phyloP scores from a whole-genome alignment of 2,888 invertebrate species.

The Panorpa germanica region DNA sequence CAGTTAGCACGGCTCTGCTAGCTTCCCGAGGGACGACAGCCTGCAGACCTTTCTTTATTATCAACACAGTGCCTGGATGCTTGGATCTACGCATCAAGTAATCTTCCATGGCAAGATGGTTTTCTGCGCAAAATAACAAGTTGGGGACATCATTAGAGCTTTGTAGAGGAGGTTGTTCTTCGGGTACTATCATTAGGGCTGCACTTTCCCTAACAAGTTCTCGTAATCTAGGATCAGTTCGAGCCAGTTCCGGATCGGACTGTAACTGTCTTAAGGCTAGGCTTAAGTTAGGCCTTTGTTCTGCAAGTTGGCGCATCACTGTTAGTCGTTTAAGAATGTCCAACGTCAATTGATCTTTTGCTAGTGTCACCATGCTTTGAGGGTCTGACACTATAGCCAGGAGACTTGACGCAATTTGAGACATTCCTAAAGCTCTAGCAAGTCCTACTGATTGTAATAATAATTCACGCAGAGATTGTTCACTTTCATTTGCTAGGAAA shows the following conservation, averaged over 20 bases:
- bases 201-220: slow-evolving; percentile 56
- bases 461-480: slow-evolving; percentile 21
- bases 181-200: slow-evolving; percentile 44
- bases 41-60: slow-evolving; percentile 53
- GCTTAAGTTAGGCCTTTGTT: slow-evolving; percentile 39
- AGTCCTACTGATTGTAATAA: slow-evolving; percentile 46
- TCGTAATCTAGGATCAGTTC: slow-evolving; percentile 46
- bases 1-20: slow-evolving; percentile 50
- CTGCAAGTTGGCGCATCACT: slow-evolving; percentile 51
- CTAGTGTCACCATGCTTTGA: slow-evolving; percentile 32
- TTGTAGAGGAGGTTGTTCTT: slow-evolving; percentile 32
- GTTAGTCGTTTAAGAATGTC: slow-evolving; percentile 49
- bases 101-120: slow-evolving; percentile 59
- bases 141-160: slow-evolving; percentile 54
- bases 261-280: slow-evolving; percentile 41
- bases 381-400: slow-evolving; percentile 32
- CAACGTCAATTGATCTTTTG: slow-evolving; percentile 35
- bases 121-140: slow-evolving; percentile 43
- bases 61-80: slow-evolving; percentile 35
- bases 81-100: slow-evolving; percentile 38
- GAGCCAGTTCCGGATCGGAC: slow-evolving; percentile 44
- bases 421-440: slow-evolving; percentile 47
- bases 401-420: slow-evolving; percentile 37
- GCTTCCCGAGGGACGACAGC: slow-evolving; percentile 62
- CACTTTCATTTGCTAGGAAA: slow-evolving; percentile 15